Conservation (phyloP, 30 jellyfish, hydroid and myxozoan genomes). For the Phacellophora camtschatica region DNA sequence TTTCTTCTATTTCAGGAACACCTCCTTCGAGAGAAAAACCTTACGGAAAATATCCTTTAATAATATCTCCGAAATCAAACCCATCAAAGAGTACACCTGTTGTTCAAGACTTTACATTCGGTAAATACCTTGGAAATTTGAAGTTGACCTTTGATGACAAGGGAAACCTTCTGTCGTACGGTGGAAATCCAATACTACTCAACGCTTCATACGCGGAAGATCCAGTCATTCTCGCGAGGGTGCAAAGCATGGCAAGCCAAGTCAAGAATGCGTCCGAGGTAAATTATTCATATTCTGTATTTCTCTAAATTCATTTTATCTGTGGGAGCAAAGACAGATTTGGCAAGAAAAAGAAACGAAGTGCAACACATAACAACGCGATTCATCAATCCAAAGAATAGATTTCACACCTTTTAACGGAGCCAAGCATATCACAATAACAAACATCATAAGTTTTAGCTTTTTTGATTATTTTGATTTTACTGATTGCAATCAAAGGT, state of each 20-base stretch:
- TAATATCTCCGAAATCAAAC: conserved; percentile 51
- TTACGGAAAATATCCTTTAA: conserved; percentile 82
- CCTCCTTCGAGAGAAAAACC: conserved; percentile 93
- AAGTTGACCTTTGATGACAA: conserved; percentile 70
- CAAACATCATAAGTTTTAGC: too few relatives aligned
- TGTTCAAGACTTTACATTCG: conserved; percentile 90
- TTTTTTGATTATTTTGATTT: too few relatives aligned
- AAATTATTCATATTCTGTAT: background rate
- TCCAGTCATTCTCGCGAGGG: conserved; percentile 55
- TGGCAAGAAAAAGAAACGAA: too few relatives aligned
- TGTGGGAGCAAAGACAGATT: too few relatives aligned
- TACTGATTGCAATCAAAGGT: too few relatives aligned
- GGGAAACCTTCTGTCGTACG: conserved; percentile 66
- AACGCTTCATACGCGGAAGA: conserved; percentile 75
- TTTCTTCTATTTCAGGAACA: conserved; percentile 45
- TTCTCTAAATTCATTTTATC: too few relatives aligned
- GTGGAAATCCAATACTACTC: conserved; percentile 93
- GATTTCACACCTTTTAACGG: too few relatives aligned
- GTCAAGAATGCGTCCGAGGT: conserved; percentile 58
- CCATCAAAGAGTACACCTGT: conserved; percentile 79
- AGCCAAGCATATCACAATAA: too few relatives aligned
- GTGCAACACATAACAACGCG: too few relatives aligned
- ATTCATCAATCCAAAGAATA: too few relatives aligned
- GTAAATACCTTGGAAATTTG: conserved; percentile 91
- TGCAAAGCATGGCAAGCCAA: conserved; percentile 47